Evolutionary conservation across 2,888 invertebrate species (phyloP).

Genomic region (Synergus gifuensis): DNA sequence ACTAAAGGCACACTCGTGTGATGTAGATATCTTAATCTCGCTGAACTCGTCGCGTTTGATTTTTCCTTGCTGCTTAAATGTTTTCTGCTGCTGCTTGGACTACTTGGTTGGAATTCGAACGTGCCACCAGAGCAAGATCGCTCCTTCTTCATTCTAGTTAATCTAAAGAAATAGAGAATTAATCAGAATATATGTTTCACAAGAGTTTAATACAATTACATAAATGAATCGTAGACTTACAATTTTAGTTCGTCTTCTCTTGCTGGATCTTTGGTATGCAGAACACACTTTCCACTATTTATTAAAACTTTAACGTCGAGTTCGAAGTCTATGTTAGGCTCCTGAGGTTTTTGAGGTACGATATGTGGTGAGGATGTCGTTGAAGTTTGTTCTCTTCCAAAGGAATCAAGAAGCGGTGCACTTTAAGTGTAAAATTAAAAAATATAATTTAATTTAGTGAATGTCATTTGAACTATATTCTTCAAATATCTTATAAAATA

Average conservation of each 20-base stretch:
- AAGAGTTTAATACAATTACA: not conserved
- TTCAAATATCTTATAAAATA: not conserved
- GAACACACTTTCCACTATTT: constrained; percentile 97
- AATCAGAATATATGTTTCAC: not conserved
- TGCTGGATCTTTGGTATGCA: constrained; percentile 92
- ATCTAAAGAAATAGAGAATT: constrained; percentile 64
- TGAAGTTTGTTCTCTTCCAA: constrained; percentile 72
- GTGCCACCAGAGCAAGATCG: constrained; percentile 84
- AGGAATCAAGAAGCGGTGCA: constrained; percentile 73
- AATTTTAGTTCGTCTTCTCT: constrained; percentile 85
- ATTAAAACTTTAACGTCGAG: constrained; percentile 97
- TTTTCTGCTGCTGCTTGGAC: constrained; percentile 79
- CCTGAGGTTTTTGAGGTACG: constrained; percentile 83
- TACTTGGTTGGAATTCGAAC: constrained; percentile 80
- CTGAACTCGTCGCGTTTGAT: constrained; percentile 71
- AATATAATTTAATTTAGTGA: not conserved
- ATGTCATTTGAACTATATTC: not conserved
- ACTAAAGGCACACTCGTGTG: constrained; percentile 80
- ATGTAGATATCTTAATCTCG: constrained; percentile 75
- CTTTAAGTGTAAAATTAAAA: constrained; percentile 53
- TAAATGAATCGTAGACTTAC: constrained; percentile 72
- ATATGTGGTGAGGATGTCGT: constrained; percentile 73
- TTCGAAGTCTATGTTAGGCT: constrained; percentile 97
- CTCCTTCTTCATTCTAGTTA: constrained; percentile 85
- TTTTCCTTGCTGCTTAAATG: constrained; percentile 75